Evolutionary conservation across 1,140 invertebrate genomes (phyloP), one percentile per base, ranked within the genome.

Genomic region (Spodoptera litura): DNA sequence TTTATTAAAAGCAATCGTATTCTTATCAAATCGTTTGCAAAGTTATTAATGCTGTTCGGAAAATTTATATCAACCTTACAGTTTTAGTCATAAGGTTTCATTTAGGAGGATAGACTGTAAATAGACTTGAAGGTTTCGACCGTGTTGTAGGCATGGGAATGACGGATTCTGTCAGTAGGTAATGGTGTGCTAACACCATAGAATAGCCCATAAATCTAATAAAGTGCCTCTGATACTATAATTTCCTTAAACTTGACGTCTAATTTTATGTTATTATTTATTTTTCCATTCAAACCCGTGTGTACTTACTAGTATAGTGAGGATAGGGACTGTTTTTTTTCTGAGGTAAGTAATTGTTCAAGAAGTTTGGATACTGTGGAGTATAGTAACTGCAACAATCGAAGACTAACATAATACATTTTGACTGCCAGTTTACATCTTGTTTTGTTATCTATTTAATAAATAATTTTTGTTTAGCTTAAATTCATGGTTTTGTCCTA

Each of bases 201-300:
- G 77, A 85, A 85, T 85, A 58, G 80, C 15, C 68, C 81, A 74
- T 87, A 85, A 87, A 85, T 83, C 72, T 73, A 68, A 82, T 76
- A 81, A 81, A 85, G 78, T 80, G 64, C 51, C 78, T 62, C 66
- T n/a, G 61, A 80, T 81, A 79, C 59, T 81, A 55, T 86, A 83
- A 83, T 83, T 80, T 77, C 71, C 62, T 81, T 71, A 68, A 61
- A 81, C 53, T 78, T 79, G 52, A 51, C 71, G 78, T 72, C 56
- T 66, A 62, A 72, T 58, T 81, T 73, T 58, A 52, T 55, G 35
- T 77, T 78, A 81, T 86, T 83, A 81, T 84, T 84, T 81, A 71
- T 83, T 84, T 82, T 72, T 74, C 9, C 12, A 59, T 74, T 61
- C 20, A 74, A n/a, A 74, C n/a, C n/a, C 20, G 20, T 9, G n/a